Evolutionary conservation across 1,140 invertebrate genomes (phyloP), one percentile per base, ranked within the genome.

Genomic region (Bombus breviceps): DNA sequence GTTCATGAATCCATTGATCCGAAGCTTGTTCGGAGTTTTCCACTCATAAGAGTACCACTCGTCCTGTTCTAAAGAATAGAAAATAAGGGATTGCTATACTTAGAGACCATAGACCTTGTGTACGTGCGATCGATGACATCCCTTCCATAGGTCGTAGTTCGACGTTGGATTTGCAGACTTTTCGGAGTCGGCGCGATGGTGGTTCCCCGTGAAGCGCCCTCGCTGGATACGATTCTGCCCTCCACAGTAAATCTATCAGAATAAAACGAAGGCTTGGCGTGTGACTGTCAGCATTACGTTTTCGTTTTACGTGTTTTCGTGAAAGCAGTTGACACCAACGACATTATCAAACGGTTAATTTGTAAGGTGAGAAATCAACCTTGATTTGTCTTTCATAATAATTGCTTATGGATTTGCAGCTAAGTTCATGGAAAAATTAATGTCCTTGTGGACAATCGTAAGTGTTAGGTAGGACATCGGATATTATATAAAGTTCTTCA

Each of bases 11-110:
- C 0, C 32, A 25, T 22, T 37, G 18, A 25, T 75, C 5, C 25
- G 12, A 34, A 34, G 43, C 28, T 66, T 28, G 28, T 47, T 28
- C 6, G 15, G 28, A 43, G 4, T 28, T 34, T 53, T 57, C 5
- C 22, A 22, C 28, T 59, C n/a, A 3, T 25, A 25, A 25, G 25
- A 72, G 25, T n/a, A 41, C 6, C 5, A 25, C 9, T 53, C n/a
- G 28, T 80, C 18, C 15, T 18, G 22, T 3, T 47, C 96, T 86
- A 96, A 97, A 72, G 89, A 96, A 96, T 96, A 81, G 9, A 28
- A 62, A 74, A 43, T 34, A 18, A 37, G 64, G 73, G 59, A 62
- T 41, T 43, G 59, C 47, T 53, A 10, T 64, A 81, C 47, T 85
- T 81, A 89, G 72, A 89, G 84, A 91, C 68, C 87, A 76, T 91